Evolutionary conservation across 2,113 vertebrate genomes (phyloP).

Genomic region (Pluvialis apricaria): DNA sequence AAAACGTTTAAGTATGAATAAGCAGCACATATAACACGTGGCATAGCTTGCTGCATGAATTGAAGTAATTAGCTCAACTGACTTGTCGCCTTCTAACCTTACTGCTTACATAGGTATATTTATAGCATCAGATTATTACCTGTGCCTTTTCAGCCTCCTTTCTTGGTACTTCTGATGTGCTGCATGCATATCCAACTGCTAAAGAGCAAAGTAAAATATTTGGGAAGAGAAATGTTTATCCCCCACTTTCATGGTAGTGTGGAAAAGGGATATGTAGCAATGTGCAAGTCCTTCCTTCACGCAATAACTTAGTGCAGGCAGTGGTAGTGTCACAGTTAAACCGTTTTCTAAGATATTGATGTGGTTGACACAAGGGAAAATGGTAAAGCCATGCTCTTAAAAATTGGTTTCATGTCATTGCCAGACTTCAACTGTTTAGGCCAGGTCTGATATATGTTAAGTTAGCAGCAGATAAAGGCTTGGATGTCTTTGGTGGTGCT

Average conservation of each 20-base stretch:
- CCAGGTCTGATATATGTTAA: neutral
- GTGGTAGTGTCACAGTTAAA: neutral
- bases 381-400: neutral
- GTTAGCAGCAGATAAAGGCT: neutral
- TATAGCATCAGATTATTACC: neutral
- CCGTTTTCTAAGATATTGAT: neutral
- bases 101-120: neutral
- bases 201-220: neutral
- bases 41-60: neutral
- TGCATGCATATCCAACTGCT: neutral
- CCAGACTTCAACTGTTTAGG: neutral
- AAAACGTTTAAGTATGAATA: neutral
- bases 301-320: neutral
- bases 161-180: neutral
- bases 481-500: neutral
- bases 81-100: neutral
- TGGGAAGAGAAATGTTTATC: neutral
- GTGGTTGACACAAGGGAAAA: neutral
- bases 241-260: neutral
- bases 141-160: neutral
- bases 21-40: neutral
- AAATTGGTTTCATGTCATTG: neutral
- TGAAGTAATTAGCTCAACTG: neutral
- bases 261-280: neutral
- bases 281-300: neutral